Evolutionary conservation across 2,113 vertebrate genomes (phyloP), one percentile per base, ranked within the genome.

Genomic region (Apodemus speciosus): DNA sequence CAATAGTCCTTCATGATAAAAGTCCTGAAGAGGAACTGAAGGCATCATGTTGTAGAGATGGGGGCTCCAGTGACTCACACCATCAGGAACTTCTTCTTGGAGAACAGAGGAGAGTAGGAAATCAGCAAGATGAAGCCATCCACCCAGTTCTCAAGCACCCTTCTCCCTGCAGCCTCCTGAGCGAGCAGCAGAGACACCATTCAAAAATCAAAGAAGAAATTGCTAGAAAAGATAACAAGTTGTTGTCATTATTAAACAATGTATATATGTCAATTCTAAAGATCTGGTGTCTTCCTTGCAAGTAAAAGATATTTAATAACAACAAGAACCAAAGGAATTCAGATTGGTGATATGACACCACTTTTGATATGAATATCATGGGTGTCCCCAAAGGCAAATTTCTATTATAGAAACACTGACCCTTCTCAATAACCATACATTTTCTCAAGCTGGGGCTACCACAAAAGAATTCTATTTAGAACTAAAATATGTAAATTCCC

Each of bases 251-350:
- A 16, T 97, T 99, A 25, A 98, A 98, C 96, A 97, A 99, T 0
- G 98, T 38, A 40, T 99, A 35, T 99, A 99, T 87, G 99, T 99
- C 0, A 98, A 99, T 88, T 99, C 99, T 56, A 98, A 32, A 91
- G 99, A 99, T 69, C 97, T 98, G 0, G n/a, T 84, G 23, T 97
- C 98, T 1, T 94, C 93, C 0, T 35, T 85, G 83, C 95, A 40
- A 98, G 99, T 99, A 97, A 98, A 83, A 43, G 27, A 83, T 60
- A 60, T 43, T 10, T 56, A 62, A 43, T 2, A 14, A 83, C 38
- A 81, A 40, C 77, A 83, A 38, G 13, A 62, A 27, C 14, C 2
- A 40, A 43, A 30, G 43, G 7, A 83, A 83, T 83, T 43, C 79
- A 83, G 38, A 30, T 62, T 83, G 38, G 25, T 3, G 9, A 18